Conservation (phyloP, 2,888 invertebrate species). For the Synanthedon myopaeformis region DNA sequence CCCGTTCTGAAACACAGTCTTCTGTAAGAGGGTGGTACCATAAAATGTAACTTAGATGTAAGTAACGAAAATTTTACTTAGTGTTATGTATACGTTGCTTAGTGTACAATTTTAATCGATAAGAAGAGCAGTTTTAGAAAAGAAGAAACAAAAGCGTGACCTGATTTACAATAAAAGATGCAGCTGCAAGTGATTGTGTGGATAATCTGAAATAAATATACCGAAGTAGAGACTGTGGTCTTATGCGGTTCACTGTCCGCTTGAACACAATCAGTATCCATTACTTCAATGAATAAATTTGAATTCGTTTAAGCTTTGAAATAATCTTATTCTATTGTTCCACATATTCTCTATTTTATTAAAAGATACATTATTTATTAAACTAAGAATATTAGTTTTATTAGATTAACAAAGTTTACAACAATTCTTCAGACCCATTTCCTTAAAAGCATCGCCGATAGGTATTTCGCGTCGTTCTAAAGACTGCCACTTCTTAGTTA, state of each 20-base stretch:
- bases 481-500: neutral
- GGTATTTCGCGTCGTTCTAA: neutral
- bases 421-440: neutral
- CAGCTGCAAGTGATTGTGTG: too few species aligned
- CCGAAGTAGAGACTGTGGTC: neutral
- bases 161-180: too few species aligned
- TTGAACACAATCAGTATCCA: conserved; percentile 21
- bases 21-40: too few species aligned
- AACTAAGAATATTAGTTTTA: neutral
- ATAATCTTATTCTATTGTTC: conserved; percentile 6
- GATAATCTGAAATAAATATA: too few species aligned
- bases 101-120: too few species aligned
- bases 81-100: too few species aligned
- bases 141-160: too few species aligned
- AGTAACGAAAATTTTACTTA: too few species aligned
- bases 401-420: neutral
- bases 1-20: too few species aligned
- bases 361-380: conserved; percentile 3
- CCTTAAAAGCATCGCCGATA: neutral
- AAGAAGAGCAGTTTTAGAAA: too few species aligned
- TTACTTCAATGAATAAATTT: conserved; percentile 25
- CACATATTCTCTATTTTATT: conserved; percentile 10
- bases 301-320: conserved; percentile 10
- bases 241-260: conserved; percentile 3
- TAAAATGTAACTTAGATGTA: too few species aligned